phyloP scores from a whole-genome alignment of 2,888 invertebrate genomes.

The Melipona bicolor region DNA sequence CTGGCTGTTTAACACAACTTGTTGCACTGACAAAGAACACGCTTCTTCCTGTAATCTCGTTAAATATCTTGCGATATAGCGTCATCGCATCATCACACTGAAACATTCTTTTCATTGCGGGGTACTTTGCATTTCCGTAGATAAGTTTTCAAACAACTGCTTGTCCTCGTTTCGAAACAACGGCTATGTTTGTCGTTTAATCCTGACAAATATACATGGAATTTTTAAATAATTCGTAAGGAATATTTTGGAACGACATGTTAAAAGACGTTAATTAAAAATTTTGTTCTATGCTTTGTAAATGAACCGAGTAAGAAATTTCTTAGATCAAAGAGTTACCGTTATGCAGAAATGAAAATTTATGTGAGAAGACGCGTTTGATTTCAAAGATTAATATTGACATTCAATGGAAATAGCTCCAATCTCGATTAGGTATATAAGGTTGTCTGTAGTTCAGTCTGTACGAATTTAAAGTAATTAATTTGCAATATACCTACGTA shows the following conservation, averaged over 20 bases:
- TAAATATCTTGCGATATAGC: constrained; percentile 1
- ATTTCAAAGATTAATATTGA: too few species aligned
- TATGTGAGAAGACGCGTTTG: too few species aligned
- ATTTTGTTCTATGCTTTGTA: neutral
- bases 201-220: neutral
- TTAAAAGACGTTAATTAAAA: neutral
- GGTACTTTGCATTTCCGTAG: neutral
- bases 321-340: too few species aligned
- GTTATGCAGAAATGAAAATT: too few species aligned
- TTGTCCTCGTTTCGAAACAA: neutral
- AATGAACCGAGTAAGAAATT: neutral
- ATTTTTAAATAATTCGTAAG: neutral
- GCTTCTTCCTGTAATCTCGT: constrained; percentile 43
- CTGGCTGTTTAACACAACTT: constrained; percentile 34
- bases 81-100: constrained; percentile 1
- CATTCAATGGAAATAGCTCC: too few species aligned
- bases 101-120: neutral
- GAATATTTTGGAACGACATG: neutral
- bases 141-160: too few species aligned
- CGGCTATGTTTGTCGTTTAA: neutral
- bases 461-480: too few species aligned
- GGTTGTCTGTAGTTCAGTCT: too few species aligned
- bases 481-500: too few species aligned
- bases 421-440: too few species aligned
- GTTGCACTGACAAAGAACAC: constrained; percentile 45